Evolutionary conservation across 2,797 vertebrate genomes (phyloP).

Genomic region (Lithobates sylvaticus): DNA sequence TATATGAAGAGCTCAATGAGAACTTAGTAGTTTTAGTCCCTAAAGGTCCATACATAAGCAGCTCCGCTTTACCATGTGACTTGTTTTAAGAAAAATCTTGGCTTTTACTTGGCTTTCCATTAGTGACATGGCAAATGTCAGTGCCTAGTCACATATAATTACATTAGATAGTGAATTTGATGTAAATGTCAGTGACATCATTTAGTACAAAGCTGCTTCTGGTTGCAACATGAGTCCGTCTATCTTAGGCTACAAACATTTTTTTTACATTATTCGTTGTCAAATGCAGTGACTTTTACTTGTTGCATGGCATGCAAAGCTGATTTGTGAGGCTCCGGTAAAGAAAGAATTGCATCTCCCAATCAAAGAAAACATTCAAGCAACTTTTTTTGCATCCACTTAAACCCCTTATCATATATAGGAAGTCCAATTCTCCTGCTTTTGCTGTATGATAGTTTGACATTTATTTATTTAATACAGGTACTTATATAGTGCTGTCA

Average conservation of each 20-base stretch:
- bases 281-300: background rate
- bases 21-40: too few relatives aligned
- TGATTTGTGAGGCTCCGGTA: background rate
- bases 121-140: constrained; percentile 16
- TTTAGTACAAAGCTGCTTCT: background rate
- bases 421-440: too few relatives aligned
- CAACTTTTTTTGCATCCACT: background rate
- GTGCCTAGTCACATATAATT: background rate
- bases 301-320: background rate
- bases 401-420: background rate
- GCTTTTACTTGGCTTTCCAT: constrained; percentile 1
- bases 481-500: too few relatives aligned
- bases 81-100: background rate
- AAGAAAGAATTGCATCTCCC: background rate
- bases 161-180: background rate
- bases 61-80: background rate
- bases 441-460: too few relatives aligned
- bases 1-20: too few relatives aligned
- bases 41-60: too few relatives aligned
- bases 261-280: background rate
- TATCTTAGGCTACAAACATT: background rate
- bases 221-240: background rate
- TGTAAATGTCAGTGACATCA: background rate
- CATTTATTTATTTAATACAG: too few relatives aligned
- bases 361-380: background rate